These are phyloP conservation scores for Hippoglossus stenolepis DNA, from an alignment of 2,113 vertebrate genomes.

Conservation along the genomic window DNA sequence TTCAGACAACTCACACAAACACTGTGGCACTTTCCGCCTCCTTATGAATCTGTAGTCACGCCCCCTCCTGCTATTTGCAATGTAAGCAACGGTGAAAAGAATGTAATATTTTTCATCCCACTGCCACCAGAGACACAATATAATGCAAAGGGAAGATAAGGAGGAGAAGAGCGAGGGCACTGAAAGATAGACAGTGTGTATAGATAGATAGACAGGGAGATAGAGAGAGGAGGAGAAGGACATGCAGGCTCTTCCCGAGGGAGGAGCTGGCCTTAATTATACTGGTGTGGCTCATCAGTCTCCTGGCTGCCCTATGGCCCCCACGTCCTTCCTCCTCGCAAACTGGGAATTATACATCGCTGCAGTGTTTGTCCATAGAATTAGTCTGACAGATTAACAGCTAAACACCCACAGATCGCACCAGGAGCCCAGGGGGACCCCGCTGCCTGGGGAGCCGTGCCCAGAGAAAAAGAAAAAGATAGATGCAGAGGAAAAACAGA, in stretches of 20 bases:
- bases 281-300: conserved; percentile 81
- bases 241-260: conserved; percentile 54
- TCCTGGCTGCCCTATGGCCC: conserved; percentile 72
- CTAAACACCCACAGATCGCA: conserved; percentile 78
- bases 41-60: conserved; percentile 1
- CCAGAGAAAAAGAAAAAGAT: conserved; percentile 16
- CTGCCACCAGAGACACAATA: conserved; percentile 38
- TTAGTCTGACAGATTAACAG: conserved; percentile 81
- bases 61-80: conserved; percentile 33
- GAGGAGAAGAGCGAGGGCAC: conserved; percentile 20
- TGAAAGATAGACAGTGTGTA: conserved; percentile 7
- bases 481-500: conserved; percentile 12
- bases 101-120: conserved; percentile 25
- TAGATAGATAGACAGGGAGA: conserved; percentile 36
- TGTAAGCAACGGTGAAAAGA: conserved; percentile 28
- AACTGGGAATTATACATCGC: conserved; percentile 70
- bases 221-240: conserved; percentile 37
- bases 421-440: conserved; percentile 51
- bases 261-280: conserved; percentile 82
- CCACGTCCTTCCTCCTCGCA: conserved; percentile 62
- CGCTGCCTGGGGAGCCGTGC: conserved; percentile 63
- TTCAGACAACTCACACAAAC: conserved; percentile 28
- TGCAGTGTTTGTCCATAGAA: conserved; percentile 75
- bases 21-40: not conserved
- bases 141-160: conserved; percentile 46